Conservation (phyloP, 2,797 vertebrate genomes). For the Xenopus petersii region DNA sequence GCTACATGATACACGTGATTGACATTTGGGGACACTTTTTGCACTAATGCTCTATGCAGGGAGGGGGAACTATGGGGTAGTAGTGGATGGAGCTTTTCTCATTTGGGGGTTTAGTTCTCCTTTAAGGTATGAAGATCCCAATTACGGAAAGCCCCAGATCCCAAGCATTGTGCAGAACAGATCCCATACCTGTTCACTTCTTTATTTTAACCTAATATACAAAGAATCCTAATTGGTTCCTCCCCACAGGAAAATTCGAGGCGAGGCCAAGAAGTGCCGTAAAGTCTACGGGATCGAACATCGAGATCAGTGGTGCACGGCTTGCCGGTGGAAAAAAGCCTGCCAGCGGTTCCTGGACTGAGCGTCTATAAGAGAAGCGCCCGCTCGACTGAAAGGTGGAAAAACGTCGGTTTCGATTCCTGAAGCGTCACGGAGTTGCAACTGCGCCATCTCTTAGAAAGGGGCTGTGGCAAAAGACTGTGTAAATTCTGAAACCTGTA, state of each 20-base stretch:
- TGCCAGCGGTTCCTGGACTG: conserved; percentile 88
- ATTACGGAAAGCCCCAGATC: too few species aligned
- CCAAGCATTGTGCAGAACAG: too few species aligned
- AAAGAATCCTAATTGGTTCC: too few species aligned
- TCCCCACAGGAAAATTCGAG: conserved; percentile 76
- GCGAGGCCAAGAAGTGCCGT: conserved; percentile 88
- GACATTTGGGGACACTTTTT: too few species aligned
- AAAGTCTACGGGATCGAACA: conserved; percentile 90
- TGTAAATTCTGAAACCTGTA: conserved; percentile 7
- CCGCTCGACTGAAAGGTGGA: conserved; percentile 13
- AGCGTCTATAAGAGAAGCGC: conserved; percentile 16
- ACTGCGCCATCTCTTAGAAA: conserved; percentile 27
- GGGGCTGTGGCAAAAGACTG: conserved; percentile 33
- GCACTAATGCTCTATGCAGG: too few species aligned
- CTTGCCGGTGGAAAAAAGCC: conserved; percentile 91
- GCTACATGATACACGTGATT: too few species aligned
- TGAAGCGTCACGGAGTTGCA: conserved; percentile 25
- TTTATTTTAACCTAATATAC: too few species aligned
- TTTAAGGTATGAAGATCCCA: too few species aligned
- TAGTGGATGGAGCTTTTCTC: too few species aligned
- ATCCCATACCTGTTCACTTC: too few species aligned
- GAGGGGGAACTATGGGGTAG: too few species aligned
- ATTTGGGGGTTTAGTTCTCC: too few species aligned
- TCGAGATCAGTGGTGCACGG: conserved; percentile 88
- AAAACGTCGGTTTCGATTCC: conserved; percentile 39